These are phyloP conservation scores for Echinarachnius parma DNA, from an alignment of 53 echinoderm and acorn worm species.

Conservation along the genomic window DNA sequence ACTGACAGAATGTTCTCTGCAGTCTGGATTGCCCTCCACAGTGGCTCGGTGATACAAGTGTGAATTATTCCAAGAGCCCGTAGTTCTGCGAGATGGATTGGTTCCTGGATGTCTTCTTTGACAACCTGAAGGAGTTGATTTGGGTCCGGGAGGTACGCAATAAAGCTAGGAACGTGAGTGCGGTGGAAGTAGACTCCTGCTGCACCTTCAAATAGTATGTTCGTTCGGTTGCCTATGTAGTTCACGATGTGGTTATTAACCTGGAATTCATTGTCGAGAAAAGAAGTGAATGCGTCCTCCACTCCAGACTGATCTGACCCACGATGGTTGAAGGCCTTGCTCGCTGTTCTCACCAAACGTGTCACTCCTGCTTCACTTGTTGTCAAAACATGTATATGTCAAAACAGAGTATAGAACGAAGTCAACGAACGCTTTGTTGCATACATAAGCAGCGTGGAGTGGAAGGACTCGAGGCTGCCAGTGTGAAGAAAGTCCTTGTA, in stretches of 20 bases:
- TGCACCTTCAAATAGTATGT: conserved; percentile 53
- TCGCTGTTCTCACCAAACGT: conserved; percentile 5
- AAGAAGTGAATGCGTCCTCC: conserved; percentile 16
- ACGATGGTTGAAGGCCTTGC: conserved; percentile 25
- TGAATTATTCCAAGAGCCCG: conserved; percentile 38
- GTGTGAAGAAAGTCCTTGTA: too few relatives aligned
- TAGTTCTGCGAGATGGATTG: conserved; percentile 29
- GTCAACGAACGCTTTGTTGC: too few relatives aligned
- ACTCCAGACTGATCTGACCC: conserved; percentile 21
- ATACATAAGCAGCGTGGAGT: too few relatives aligned
- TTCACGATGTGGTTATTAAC: conserved; percentile 33
- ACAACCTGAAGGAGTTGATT: conserved; percentile 41
- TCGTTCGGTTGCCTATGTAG: conserved; percentile 49
- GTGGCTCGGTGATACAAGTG: conserved; percentile 8
- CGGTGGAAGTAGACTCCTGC: conserved; percentile 30
- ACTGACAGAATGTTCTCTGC: conserved; percentile 5
- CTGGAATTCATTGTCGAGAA: conserved; percentile 6
- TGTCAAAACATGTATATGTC: not conserved
- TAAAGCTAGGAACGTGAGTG: conserved; percentile 30
- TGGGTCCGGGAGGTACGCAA: conserved; percentile 9
- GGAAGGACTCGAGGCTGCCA: too few relatives aligned
- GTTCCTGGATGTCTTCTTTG: conserved; percentile 35
- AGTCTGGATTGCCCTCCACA: conserved; percentile 30
- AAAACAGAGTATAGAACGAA: too few relatives aligned
- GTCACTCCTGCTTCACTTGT: conserved; percentile 13